A percentile compares a stretch with the other conserved stretches of the same genome.
Conservation (phyloP, 2,113 vertebrate genomes). For the Cebidichthys violaceus region DNA sequence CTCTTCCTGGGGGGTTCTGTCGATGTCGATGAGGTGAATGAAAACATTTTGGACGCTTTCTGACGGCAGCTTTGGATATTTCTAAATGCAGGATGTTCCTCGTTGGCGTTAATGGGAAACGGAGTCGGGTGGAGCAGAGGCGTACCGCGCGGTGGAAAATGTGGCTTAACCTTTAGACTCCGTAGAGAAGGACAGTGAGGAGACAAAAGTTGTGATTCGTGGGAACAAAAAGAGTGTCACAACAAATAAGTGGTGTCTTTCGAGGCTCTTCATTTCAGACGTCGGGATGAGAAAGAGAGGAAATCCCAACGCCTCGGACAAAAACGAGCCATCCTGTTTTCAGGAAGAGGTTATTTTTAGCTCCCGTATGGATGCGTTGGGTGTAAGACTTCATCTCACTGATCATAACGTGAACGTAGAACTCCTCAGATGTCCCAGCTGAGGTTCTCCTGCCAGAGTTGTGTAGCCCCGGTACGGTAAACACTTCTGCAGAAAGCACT, state of each 20-base stretch:
- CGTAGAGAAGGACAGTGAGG: too few relatives aligned
- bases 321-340: conserved; percentile 42
- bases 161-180: neutral
- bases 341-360: conserved; percentile 57
- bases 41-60: too few relatives aligned
- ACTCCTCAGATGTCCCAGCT: neutral
- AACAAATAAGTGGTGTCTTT: neutral
- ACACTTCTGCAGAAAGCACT: neutral
- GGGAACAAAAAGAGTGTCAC: neutral
- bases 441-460: neutral
- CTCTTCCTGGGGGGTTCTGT: too few relatives aligned
- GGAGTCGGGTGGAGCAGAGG: too few relatives aligned
- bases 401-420: conserved; percentile 7
- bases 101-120: too few relatives aligned
- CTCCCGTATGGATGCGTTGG: conserved; percentile 28
- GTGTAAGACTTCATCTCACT: conserved; percentile 11
- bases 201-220: neutral
- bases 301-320: conserved; percentile 26
- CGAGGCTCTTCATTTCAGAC: neutral
- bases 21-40: neutral
- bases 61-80: too few relatives aligned
- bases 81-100: too few relatives aligned
- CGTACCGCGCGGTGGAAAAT: too few relatives aligned
- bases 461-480: neutral
- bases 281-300: neutral